phyloP scores from a whole-genome alignment of 1,140 invertebrate genomes.

The Aleiodes sp. region DNA sequence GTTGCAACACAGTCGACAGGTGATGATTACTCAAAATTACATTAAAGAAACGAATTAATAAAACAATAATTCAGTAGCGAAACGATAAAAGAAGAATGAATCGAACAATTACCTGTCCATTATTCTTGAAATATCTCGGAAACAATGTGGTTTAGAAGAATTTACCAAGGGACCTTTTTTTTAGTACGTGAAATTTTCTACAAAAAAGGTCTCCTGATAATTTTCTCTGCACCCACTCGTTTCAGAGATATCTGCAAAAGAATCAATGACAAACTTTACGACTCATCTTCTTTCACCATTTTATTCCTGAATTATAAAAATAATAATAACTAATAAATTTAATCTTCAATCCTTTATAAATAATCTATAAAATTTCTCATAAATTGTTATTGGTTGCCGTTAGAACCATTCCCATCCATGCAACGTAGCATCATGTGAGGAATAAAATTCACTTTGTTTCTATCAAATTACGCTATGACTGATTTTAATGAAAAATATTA shows the following conservation, averaged over 20 bases:
- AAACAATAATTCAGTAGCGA: background rate
- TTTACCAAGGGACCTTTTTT: no score
- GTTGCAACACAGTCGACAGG: constrained; percentile 38
- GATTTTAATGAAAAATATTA: constrained; percentile 28
- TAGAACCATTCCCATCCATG: constrained; percentile 11
- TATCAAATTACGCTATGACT: constrained; percentile 5
- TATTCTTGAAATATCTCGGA: no score
- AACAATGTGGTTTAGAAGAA: no score
- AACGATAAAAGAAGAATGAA: background rate
- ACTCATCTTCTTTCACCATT: background rate
- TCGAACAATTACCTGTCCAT: no score
- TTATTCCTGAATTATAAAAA: background rate
- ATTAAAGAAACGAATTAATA: background rate
- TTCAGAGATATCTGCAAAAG: no score
- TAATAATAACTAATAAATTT: background rate
- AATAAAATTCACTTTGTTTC: background rate
- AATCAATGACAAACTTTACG: no score
- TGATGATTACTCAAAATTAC: constrained; percentile 36
- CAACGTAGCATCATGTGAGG: constrained; percentile 2
- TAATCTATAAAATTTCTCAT: constrained; percentile 14
- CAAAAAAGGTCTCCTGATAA: no score
- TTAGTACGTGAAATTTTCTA: no score
- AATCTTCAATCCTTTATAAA: background rate
- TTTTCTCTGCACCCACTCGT: no score
- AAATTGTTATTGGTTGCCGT: background rate